phyloP scores from a whole-genome alignment of 2,888 invertebrate genomes.

The Aphodius sticticus region DNA sequence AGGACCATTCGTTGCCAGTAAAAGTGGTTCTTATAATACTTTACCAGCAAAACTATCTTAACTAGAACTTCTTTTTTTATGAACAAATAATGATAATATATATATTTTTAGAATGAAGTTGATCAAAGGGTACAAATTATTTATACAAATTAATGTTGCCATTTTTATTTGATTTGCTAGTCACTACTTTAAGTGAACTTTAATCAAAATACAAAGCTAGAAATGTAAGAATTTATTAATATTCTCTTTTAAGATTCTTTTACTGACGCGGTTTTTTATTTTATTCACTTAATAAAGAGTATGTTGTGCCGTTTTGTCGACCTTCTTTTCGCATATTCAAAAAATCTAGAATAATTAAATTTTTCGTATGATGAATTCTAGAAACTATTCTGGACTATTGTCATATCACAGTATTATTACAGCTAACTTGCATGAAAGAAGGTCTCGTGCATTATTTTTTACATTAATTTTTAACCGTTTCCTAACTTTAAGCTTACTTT shows the following conservation, averaged over 20 bases:
- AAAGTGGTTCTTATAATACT: conserved; percentile 18
- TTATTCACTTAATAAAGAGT: not conserved
- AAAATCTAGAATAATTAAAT: too few species aligned
- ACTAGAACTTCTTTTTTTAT: conserved; percentile 10
- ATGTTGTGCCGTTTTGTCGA: not conserved
- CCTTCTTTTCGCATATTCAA: too few species aligned
- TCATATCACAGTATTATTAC: too few species aligned
- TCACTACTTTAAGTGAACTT: not conserved
- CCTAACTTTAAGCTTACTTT: not conserved
- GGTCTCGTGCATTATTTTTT: not conserved
- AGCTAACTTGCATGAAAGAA: too few species aligned
- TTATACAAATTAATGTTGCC: not conserved
- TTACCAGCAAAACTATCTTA: not conserved
- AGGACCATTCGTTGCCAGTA: not conserved
- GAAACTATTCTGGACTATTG: too few species aligned
- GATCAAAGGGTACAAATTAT: not conserved
- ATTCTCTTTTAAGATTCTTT: not conserved
- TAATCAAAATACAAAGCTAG: not conserved
- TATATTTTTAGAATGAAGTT: not conserved
- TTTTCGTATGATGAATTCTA: too few species aligned
- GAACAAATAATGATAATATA: not conserved
- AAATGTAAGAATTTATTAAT: too few species aligned
- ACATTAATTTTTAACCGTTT: not conserved
- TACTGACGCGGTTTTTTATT: not conserved
- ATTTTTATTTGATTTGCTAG: not conserved